These are phyloP conservation scores for Vollenhovia emeryi DNA, from an alignment of 1,140 invertebrate species.

Conservation along the genomic window DNA sequence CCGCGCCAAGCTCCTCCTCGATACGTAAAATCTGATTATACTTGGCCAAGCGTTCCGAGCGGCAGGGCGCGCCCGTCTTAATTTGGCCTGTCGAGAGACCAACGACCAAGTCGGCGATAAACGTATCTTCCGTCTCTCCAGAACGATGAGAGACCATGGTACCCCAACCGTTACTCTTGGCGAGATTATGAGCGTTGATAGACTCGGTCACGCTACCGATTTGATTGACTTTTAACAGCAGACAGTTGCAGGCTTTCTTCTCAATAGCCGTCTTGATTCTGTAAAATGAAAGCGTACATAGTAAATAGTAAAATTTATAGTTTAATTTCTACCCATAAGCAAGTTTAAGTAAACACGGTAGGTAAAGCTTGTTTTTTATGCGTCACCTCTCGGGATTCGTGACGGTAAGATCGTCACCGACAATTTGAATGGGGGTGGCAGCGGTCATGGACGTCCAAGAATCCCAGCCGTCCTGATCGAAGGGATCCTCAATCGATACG, in stretches of 20 bases:
- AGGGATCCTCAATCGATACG: constrained; percentile 99
- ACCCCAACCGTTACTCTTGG: constrained; percentile 98
- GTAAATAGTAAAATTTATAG: not conserved
- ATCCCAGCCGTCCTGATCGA: constrained; percentile 98
- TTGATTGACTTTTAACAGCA: constrained; percentile 99
- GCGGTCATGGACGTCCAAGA: constrained; percentile 95
- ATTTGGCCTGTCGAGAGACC: constrained; percentile 99
- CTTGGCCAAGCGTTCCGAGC: constrained; percentile 98
- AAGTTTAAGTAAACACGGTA: not conserved
- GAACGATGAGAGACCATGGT: constrained; percentile 99
- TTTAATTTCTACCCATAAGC: not conserved
- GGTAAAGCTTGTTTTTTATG: not conserved
- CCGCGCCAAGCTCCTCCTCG: constrained; percentile 97
- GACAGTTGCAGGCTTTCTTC: constrained; percentile 98
- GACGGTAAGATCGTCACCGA: constrained; percentile 98
- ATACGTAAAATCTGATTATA: constrained; percentile 99
- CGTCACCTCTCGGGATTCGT: constrained; percentile 90
- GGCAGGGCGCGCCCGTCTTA: constrained; percentile 99
- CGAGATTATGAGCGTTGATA: constrained; percentile 97
- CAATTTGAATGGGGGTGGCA: constrained; percentile 94
- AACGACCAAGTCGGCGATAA: constrained; percentile 99
- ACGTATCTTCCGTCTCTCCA: constrained; percentile 99
- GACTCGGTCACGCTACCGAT: constrained; percentile 99
- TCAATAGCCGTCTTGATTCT: constrained; percentile 98
- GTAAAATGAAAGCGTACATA: not conserved